Conservation (phyloP, 1,140 invertebrate genomes). For the Temnothorax nylanderi region DNA sequence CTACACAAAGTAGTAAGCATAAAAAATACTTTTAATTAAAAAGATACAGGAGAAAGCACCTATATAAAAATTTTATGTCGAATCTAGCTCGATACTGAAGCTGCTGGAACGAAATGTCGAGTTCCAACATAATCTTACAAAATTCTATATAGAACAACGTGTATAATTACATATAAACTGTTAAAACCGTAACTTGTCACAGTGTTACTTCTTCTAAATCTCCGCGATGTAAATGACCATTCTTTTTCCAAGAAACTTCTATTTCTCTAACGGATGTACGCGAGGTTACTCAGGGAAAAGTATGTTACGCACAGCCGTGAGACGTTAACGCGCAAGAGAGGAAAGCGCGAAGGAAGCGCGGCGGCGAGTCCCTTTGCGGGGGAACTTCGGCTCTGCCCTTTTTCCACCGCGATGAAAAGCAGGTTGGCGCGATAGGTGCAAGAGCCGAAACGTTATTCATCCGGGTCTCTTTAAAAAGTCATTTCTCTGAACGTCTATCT, state of each 20-base stretch:
- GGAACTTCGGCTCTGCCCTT: constrained; percentile 1
- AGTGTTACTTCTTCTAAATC: no score
- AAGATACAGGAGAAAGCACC: neutral
- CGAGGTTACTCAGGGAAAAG: neutral
- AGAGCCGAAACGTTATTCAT: constrained; percentile 68
- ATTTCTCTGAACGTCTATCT: constrained; percentile 71
- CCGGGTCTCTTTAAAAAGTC: constrained; percentile 67
- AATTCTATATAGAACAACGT: neutral
- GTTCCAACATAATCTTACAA: neutral
- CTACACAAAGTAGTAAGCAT: neutral
- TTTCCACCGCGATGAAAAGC: constrained; percentile 45
- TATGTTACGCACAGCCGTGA: constrained; percentile 18
- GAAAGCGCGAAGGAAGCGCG: neutral
- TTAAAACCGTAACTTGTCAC: neutral
- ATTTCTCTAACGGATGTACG: neutral
- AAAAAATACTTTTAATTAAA: neutral
- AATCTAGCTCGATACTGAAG: no score
- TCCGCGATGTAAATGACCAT: neutral
- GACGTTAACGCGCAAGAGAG: constrained; percentile 38
- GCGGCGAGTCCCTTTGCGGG: constrained; percentile 32
- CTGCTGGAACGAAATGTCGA: no score
- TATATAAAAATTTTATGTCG: no score
- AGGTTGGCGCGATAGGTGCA: constrained; percentile 60
- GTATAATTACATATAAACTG: neutral
- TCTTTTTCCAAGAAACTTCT: neutral